Evolutionary conservation across 2,888 invertebrate species (phyloP), one percentile per base, ranked within the genome.

Genomic region (Seira musarum): DNA sequence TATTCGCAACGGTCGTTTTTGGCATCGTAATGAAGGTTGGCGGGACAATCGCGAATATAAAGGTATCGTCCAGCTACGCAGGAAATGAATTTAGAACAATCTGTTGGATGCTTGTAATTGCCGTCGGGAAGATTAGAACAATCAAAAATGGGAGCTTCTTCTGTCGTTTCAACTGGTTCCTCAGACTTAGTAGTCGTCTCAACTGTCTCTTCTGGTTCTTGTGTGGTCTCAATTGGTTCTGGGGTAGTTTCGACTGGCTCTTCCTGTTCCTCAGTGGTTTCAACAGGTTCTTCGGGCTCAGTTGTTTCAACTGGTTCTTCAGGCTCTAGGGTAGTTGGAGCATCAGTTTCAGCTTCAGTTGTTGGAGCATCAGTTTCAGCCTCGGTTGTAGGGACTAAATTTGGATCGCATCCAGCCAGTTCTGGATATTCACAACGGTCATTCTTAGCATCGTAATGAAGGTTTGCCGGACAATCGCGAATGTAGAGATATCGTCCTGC

Each of bases 391-490:
- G 63, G 63, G 10, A 8, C 21, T 40, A 40, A 13, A 13, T 40
- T 40, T 5, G 65, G 15, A 21, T 65, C 65, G 30, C 75, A 76
- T 0, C 75, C 75, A 17, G 49, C 75, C n/a, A 30, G 61, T 3
- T 22, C 25, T 25, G 75, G 75, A 30, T 49, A 76, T 1, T 69
- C 75, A 21, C 75, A 76, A 6, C 40, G 75, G 19, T 76, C 64
- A n/a, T 13, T 76, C 10, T 19, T 46, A 15, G 68, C 63, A n/a
- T 66, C 75, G 25, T 76, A 76, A 22, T 76, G 19, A 13, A 40
- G 63, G 15, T 63, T 21, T 2, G 19, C 63, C 2, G 63, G 63
- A 21, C 65, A 65, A 8, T 30, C 30, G n/a, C 65, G 25, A 17
- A 65, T n/a, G 25, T 65, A 65, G n/a, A 65, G 30, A n/a, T 65